Evolutionary conservation across 2,797 vertebrate species (phyloP), one percentile per base, ranked within the genome.

Genomic region (Aythya fuligula): DNA sequence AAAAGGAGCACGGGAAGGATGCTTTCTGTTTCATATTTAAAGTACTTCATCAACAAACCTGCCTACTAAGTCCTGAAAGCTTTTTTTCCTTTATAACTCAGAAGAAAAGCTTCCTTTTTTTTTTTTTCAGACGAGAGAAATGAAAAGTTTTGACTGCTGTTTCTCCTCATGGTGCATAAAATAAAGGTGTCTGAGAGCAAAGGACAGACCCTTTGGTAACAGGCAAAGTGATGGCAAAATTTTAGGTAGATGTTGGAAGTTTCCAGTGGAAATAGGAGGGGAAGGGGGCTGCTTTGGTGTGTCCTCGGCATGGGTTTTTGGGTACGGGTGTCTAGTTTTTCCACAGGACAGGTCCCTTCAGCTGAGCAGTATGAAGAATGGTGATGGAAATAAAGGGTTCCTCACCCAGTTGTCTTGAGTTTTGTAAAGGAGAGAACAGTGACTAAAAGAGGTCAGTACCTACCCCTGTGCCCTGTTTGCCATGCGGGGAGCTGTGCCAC

Each of bases 91-190:
- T 79, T 82, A 14, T 56, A 65, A 71, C 4, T 6, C 25, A 77
- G 71, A 45, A 66, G n/a, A 76, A 67, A 79, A 45, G 2, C 1
- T 0, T 11, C 15, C 62, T 83, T 90, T 91, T 91, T 93, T 91
- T 93, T 83, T 90, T 92, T 92, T 93, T 80, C 57, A 88, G 64
- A 72, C 69, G 81, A 80, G 30, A 87, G 77, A 27, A 54, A 90
- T 78, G 53, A 95, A 66, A 87, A 93, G n/a, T 91, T 95, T 95
- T 85, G 62, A 57, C 83, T 95, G 74, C 30, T 34, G 66, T 86
- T 93, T 87, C 89, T 84, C 90, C 53, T 85, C 49, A 60, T 49
- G 28, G 53, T 85, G 17, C n/a, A 16, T 67, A 96, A 90, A 91
- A 75, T 47, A 57, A 90, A 78, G 20, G 27, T 72, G 57, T 61